Conservation (phyloP, 2,797 vertebrate genomes). For the Chromis chromis region DNA sequence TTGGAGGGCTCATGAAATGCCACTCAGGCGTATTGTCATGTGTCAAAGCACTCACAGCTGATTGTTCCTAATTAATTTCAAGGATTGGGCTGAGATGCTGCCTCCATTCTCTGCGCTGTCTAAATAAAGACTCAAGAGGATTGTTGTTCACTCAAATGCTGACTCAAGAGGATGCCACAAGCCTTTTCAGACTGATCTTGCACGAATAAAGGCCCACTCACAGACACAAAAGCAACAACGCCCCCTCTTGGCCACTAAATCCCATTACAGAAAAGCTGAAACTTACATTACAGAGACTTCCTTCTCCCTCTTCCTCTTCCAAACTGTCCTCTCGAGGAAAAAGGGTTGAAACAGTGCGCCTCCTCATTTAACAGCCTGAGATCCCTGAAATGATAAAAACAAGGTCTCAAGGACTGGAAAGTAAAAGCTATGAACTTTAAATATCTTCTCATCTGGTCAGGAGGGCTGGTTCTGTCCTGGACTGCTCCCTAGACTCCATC, state of each 20-base stretch:
- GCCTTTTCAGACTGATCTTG: constrained; percentile 7
- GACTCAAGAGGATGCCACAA: constrained; percentile 35
- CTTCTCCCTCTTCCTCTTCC: constrained; percentile 45
- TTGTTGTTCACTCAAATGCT: constrained; percentile 25
- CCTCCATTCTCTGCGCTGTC: constrained; percentile 11
- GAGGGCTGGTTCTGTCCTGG: too few species aligned
- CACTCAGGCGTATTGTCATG: constrained; percentile 7
- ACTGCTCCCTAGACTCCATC: too few species aligned
- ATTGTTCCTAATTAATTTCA: constrained; percentile 18
- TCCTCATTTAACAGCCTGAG: constrained; percentile 64
- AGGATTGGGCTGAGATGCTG: constrained; percentile 5
- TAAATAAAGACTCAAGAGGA: constrained; percentile 24
- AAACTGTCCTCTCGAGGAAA: constrained; percentile 44
- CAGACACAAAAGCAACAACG: neutral
- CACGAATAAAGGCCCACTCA: constrained; percentile 6
- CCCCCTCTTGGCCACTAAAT: constrained; percentile 42
- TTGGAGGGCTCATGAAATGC: neutral
- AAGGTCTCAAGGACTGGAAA: neutral
- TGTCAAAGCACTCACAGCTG: constrained; percentile 1
- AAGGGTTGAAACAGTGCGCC: constrained; percentile 53
- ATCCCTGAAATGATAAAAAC: constrained; percentile 30
- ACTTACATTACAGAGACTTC: constrained; percentile 33
- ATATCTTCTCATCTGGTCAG: neutral
- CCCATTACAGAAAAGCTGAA: constrained; percentile 1
- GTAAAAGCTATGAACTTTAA: neutral